A percentile compares a stretch with the other conserved stretches of the same genome.
These are phyloP conservation scores for Eospalax fontanierii DNA, from an alignment of 2,797 vertebrate species.

Conservation along the genomic window DNA sequence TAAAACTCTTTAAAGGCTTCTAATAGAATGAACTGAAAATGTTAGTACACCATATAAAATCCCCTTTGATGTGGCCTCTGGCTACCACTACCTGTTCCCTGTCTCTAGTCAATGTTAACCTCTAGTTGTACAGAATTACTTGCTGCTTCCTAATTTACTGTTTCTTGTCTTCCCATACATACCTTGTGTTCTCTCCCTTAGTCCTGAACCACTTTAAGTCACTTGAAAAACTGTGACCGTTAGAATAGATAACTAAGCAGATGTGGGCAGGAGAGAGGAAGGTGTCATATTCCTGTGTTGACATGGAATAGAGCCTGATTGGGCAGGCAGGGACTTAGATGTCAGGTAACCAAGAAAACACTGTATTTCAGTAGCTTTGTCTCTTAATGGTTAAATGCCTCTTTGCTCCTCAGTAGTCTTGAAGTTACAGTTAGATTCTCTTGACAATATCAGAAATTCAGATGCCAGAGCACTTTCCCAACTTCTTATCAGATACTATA, in stretches of 20 bases:
- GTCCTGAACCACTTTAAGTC: not conserved
- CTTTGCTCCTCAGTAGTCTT: not conserved
- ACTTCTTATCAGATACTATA: not conserved
- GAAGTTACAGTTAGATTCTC: not conserved
- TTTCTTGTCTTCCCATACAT: not conserved
- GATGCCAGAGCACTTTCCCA: not conserved
- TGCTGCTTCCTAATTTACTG: not conserved
- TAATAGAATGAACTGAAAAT: not conserved
- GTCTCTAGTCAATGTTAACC: not conserved
- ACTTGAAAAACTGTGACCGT: slow-evolving; percentile 16
- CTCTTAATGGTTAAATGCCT: not conserved
- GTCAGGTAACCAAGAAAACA: not conserved
- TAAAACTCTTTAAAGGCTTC: slow-evolving; percentile 27
- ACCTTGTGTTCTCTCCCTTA: not conserved
- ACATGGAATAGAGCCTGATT: not conserved
- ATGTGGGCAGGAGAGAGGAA: not conserved
- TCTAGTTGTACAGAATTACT: not conserved
- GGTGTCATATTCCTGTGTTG: no score
- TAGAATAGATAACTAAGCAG: not conserved
- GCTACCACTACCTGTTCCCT: not conserved
- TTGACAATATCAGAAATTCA: not conserved
- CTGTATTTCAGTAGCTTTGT: not conserved
- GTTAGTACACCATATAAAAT: not conserved
- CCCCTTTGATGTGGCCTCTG: not conserved
- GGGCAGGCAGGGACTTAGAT: not conserved